Percentiles rank a stretch among this genome's conserved stretches.
Conservation (phyloP, 2,113 vertebrate genomes). For the Puffinus mauretanicus region DNA sequence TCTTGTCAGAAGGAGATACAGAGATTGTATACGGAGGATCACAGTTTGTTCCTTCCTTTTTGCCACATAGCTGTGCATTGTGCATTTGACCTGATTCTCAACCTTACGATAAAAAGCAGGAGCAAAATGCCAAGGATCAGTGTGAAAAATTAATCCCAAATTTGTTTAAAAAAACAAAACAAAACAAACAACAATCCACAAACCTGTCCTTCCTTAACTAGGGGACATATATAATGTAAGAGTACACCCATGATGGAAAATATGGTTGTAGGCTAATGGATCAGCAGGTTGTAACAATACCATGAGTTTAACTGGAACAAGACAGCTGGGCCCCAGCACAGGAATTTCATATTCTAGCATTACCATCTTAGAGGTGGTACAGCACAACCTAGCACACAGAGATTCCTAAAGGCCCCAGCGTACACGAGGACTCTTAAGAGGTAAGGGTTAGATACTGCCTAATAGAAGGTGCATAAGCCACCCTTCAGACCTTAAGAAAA, state of each 20-base stretch:
- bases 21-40: not conserved
- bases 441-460: constrained; percentile 7
- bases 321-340: not conserved
- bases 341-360: not conserved
- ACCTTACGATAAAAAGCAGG: not conserved
- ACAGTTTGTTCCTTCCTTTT: not conserved
- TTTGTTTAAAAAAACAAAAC: not conserved
- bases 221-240: not conserved
- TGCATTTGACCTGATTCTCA: not conserved
- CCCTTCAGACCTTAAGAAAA: constrained; percentile 29
- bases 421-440: not conserved
- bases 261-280: not conserved
- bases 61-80: not conserved
- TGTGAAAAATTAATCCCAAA: not conserved
- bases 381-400: not conserved
- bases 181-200: not conserved
- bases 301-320: not conserved
- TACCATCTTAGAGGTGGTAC: not conserved
- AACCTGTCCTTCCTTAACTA: not conserved
- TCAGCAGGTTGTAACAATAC: not conserved
- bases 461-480: constrained; percentile 37
- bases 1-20: not conserved
- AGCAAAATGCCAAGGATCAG: not conserved
- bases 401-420: not conserved
- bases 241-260: not conserved